Base-by-base conservation (phyloP, 2,888 invertebrate species). In the Diadegma fenestrale region DNA sequence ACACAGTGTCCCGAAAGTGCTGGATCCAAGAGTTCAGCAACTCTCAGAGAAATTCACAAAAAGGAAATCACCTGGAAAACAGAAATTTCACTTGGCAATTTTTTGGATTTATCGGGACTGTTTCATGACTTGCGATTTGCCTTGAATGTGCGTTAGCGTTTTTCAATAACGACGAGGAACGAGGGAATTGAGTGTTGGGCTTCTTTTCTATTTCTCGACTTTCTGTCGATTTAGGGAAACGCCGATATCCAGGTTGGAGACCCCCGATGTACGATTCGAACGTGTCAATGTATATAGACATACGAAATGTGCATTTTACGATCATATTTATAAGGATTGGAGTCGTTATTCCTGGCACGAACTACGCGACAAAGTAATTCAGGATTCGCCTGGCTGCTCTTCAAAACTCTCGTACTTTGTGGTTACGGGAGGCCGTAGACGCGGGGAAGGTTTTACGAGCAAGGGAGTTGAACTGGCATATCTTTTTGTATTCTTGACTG, bases 361-460 rank as follows among this genome's bases (percentile, higher is more conserved):
- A 72, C 37, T 73, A 64, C 69, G 78, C 69, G 78, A 81, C 75
- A 75, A 81, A 81, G 81, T 80, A 72, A 85, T 85, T 80, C 79
- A 76, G 43, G 51, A 76, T 76, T 76, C 75, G 66, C 41, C 33
- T 61, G 79, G 48, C 71, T 61, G 54, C 48, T 72, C 85, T 66
- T 72, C 48, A 82, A 82, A 85, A 82, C 75, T 82, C 66, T 85
- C 79, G 71, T 63, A 75, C 63, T 84, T 77, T 26, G 54, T 48
- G 64, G 79, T 79, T 79, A 72, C 30, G 37, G 64, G 26, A 72
- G 58, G 17, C 51, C 6, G 14, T 48, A 48, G 37, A 48, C 10
- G 37, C 8, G 22, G 63, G 63, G 14, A 45, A 37, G 68, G 26
- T 58, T 75, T 75, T 66, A 71, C 17, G 58, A 30, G 63, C 26